Evolutionary conservation across 2,888 invertebrate genomes (phyloP).

Genomic region (Phasia obesa): DNA sequence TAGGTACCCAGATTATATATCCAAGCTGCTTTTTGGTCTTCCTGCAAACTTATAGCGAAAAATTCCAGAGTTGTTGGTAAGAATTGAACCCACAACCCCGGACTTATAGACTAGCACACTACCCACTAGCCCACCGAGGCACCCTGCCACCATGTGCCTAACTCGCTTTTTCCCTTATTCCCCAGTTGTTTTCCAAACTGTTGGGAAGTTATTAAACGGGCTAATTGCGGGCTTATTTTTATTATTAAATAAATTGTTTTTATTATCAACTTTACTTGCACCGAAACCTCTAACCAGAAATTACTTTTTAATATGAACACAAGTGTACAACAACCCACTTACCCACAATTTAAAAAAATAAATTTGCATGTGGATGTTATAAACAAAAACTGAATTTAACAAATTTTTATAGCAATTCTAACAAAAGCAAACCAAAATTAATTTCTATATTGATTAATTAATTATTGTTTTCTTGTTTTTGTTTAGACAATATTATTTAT

Average conservation of each 20-base stretch:
- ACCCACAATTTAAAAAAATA: constrained; percentile 16
- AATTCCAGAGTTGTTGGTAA: too few species aligned
- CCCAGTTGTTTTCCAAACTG: too few species aligned
- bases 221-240: background rate
- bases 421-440: constrained; percentile 30
- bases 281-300: constrained; percentile 31
- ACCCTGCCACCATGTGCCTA: too few species aligned
- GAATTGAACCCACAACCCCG: too few species aligned
- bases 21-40: too few species aligned
- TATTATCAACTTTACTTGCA: background rate
- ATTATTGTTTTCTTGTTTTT: background rate
- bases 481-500: constrained; percentile 7
- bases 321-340: constrained; percentile 12
- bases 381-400: constrained; percentile 26
- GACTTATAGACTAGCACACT: too few species aligned
- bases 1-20: too few species aligned
- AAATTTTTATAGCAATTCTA: constrained; percentile 7
- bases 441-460: constrained; percentile 37
- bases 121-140: too few species aligned
- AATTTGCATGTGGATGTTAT: constrained; percentile 13
- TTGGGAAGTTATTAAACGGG: too few species aligned
- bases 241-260: background rate
- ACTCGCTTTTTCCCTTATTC: too few species aligned
- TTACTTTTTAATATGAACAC: background rate
- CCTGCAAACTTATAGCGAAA: too few species aligned